Conservation (phyloP, 2,113 vertebrate genomes). For the Ptilorrhoa leucosticta region DNA sequence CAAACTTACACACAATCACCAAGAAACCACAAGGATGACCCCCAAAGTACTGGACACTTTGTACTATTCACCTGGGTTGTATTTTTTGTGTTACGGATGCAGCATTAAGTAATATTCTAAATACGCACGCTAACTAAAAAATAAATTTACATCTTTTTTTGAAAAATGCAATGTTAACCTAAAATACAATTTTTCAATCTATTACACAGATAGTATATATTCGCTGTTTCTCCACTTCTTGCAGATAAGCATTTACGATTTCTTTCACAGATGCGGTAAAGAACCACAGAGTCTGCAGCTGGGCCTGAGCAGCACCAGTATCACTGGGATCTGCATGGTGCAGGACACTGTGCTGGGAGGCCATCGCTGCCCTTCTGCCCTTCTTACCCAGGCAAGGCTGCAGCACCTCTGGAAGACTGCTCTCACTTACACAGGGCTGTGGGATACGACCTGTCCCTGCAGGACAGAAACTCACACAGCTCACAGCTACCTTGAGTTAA, state of each 20-base stretch:
- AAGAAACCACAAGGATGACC: not conserved
- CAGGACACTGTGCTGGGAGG: not conserved
- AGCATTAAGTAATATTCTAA: not conserved
- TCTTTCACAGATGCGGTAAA: not conserved
- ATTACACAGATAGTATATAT: not conserved
- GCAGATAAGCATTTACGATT: not conserved
- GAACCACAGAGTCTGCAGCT: not conserved
- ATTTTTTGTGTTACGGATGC: not conserved
- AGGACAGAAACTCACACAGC: not conserved
- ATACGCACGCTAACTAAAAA: not conserved
- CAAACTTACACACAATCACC: not conserved
- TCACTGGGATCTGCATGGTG: not conserved
- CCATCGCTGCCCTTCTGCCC: accelerated
- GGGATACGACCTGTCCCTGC: not conserved
- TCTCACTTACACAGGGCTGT: accelerated
- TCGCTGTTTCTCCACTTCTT: not conserved
- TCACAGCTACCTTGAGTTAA: not conserved
- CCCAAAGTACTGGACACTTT: not conserved
- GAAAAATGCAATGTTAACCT: not conserved
- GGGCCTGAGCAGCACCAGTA: accelerated
- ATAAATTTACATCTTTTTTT: not conserved
- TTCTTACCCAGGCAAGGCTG: not conserved
- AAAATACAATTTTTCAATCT: not conserved
- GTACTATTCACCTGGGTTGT: not conserved
- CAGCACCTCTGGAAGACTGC: not conserved